Conservation (phyloP, 2,113 vertebrate genomes). For the Psilopsiagon aurifrons region DNA sequence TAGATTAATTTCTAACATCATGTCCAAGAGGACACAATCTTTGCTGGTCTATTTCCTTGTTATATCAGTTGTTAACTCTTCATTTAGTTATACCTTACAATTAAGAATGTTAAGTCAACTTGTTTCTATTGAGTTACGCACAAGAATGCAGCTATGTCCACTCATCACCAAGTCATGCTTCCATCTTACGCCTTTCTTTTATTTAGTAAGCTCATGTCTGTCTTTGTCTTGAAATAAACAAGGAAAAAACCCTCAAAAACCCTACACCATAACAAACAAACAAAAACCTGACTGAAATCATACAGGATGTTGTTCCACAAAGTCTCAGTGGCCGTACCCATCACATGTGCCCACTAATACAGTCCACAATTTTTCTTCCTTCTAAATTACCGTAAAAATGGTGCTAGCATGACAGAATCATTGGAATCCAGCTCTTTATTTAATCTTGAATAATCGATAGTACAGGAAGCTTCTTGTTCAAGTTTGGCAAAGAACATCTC, state of each 20-base stretch:
- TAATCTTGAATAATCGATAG: slow-evolving; percentile 85
- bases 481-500: slow-evolving; percentile 85
- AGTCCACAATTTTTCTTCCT: neutral
- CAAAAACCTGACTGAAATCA: neutral
- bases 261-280: neutral
- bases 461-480: slow-evolving; percentile 80
- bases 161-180: neutral
- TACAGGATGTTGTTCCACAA: neutral
- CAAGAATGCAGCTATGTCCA: neutral
- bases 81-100: neutral
- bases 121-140: neutral
- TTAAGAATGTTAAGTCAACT: neutral
- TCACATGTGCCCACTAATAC: too few relatives aligned
- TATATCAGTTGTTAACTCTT: neutral
- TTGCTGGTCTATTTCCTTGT: neutral
- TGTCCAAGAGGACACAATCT: neutral
- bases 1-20: neutral
- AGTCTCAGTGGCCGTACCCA: neutral
- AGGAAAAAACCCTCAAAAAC: neutral
- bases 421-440: slow-evolving; percentile 86
- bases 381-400: slow-evolving; percentile 69
- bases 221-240: neutral
- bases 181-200: neutral
- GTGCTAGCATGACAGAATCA: slow-evolving; percentile 63
- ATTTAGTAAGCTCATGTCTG: neutral